Evolutionary conservation across 2,797 vertebrate genomes (phyloP), one percentile per base, ranked within the genome.

Genomic region (Danio aesculapii): DNA sequence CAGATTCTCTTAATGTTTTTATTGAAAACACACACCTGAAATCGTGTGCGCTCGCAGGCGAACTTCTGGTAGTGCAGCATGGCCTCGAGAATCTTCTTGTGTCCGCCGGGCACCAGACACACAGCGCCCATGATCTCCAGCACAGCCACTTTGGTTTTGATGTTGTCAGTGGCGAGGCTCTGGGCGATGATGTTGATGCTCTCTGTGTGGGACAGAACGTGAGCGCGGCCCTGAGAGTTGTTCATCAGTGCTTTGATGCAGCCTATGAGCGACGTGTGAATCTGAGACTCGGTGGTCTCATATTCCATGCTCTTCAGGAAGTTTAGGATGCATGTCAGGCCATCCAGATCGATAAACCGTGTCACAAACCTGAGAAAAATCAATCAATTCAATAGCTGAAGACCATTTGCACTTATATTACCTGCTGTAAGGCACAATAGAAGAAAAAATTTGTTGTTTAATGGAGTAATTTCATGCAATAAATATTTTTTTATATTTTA

Each of bases 181-280:
- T 98, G 98, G 88, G 98, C 97, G 1, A 99, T 99, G 84, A 98
- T 96, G 67, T 99, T 98, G 84, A 99, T 99, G 91, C 98, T 99
- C 95, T 99, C 97, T 0, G 95, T 90, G 89, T 99, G 98, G 17
- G 98, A 95, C 87, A 99, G 94, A 73, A 99, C 98, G 0, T 99
- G 98, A 82, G 98, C 97, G 52, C 98, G 94, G 73, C 98, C 98
- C 91, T 98, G 97, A 80, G 98, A 98, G 94, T 99, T 99, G 94
- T 99, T 99, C 98, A 99, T 99, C 89, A 99, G 94, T 6, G 98
- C 98, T 90, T 99, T 99, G 91, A 99, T 97, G 92, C 98, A 99
- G 63, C 98, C 98, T 41, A 99, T 99, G 85, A 99, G 97, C 11
- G 98, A 99, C 81, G 98, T 99, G 94, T 99, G 98, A 94, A 99